Percentiles rank a stretch among this genome's conserved stretches.
These are phyloP conservation scores for Ceriagrion tenellum DNA, from an alignment of 2,888 invertebrate genomes.

Conservation along the genomic window DNA sequence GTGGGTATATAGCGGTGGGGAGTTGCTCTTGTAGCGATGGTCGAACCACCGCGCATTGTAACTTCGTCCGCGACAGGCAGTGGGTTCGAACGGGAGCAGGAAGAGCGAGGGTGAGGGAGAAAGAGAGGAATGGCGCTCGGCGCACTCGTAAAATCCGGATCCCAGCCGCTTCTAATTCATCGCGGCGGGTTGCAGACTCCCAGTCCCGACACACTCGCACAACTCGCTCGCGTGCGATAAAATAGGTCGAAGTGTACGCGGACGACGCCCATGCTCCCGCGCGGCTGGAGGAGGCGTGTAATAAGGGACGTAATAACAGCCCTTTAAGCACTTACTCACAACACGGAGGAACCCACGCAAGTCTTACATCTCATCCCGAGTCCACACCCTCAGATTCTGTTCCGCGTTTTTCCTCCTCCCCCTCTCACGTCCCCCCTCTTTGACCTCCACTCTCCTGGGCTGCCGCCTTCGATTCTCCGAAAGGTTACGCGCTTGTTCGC, in stretches of 20 bases:
- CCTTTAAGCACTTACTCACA: not conserved
- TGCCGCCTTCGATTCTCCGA: not conserved
- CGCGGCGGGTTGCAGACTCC: not conserved
- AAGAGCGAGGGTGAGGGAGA: too few species aligned
- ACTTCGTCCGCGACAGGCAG: not conserved
- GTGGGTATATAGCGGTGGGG: not conserved
- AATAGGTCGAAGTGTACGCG: not conserved
- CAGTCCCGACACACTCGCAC: not conserved
- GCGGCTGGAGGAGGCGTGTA: not conserved
- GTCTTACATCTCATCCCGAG: too few species aligned
- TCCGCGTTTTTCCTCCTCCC: not conserved
- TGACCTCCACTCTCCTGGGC: too few species aligned
- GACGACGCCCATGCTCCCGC: not conserved
- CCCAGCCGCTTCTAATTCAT: not conserved
- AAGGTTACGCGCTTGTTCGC: not conserved
- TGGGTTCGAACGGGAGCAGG: conserved; percentile 4
- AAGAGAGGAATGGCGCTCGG: not conserved
- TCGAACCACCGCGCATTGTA: not conserved
- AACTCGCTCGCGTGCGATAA: not conserved
- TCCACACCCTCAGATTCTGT: not conserved
- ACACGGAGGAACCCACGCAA: too few species aligned
- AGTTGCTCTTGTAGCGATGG: not conserved
- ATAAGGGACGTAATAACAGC: conserved; percentile 24
- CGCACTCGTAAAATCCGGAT: not conserved
- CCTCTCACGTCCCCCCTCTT: not conserved